Evolutionary conservation across 2,888 invertebrate species (phyloP), one percentile per base, ranked within the genome.

Genomic region (Rapana venosa): DNA sequence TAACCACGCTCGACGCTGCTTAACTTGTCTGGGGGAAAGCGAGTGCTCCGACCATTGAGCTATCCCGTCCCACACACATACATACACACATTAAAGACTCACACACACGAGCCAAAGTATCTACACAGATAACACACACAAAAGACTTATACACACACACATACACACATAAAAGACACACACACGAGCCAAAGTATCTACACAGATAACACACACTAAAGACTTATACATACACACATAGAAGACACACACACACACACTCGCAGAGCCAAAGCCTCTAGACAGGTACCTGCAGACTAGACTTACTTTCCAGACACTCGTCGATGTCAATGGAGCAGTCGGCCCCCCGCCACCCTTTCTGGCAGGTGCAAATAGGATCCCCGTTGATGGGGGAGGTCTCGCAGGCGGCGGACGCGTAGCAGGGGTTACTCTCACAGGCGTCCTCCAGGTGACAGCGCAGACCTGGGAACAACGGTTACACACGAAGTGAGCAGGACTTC

Each of bases 361-460:
- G 90, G 92, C 96, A 96, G 5, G 91, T 90, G 90, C 96, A 96
- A 83, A 94, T 92, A 89, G 92, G 93, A 89, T 93, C 85, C 81
- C 95, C 93, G 88, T 93, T 92, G 32, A 94, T 98, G 86, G 99
- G 99, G 94, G 98, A 98, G 1, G 99, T 99, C 96, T 98, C 98
- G 96, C 99, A 99, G 94, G 98, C 98, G n/a, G 99, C 98, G 93
- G 98, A 99, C 0, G 98, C 97, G 95, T 98, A 98, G 95, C 99
- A 99, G 0, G 99, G 99, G 97, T 98, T 98, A 91, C 93, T 94
- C 92, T 98, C 98, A 90, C 96, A 96, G 90, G 94, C 99, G 96
- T 99, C 99, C 94, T 99, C 98, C 96, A 99, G 97, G 95, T 99
- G 99, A 95, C 99, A 99, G 47, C 99, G 97, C 36, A 99, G 97